A percentile compares a stretch with the other conserved stretches of the same genome.
These are phyloP conservation scores for Aulostomus chinensis DNA, from an alignment of 2,797 vertebrate genomes.

Conservation along the genomic window DNA sequence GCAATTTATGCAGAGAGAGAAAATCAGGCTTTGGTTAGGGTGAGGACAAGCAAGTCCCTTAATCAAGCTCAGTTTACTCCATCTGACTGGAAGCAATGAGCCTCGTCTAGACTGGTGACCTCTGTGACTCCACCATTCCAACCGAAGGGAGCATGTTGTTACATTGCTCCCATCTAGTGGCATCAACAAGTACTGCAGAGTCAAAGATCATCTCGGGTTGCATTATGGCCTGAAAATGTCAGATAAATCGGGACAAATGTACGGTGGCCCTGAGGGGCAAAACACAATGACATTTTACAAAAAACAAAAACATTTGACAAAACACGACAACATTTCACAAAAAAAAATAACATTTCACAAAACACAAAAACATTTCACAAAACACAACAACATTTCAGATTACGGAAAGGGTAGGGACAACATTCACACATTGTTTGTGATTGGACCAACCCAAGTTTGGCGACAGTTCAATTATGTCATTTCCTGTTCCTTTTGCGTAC, in stretches of 20 bases:
- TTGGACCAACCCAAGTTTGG: too few species aligned
- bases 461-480: too few species aligned
- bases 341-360: too few species aligned
- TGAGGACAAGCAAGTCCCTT: slow-evolving; percentile 31
- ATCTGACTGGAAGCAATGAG: slow-evolving; percentile 37
- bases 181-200: slow-evolving; percentile 11
- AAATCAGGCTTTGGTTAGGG: slow-evolving; percentile 25
- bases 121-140: slow-evolving; percentile 7
- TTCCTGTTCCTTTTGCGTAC: too few species aligned
- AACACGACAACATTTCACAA: too few species aligned
- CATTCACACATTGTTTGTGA: too few species aligned
- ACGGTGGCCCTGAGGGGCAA: too few species aligned
- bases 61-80: slow-evolving; percentile 15
- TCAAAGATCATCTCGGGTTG: neutral
- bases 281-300: too few species aligned
- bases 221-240: neutral
- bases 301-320: neutral
- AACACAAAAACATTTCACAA: too few species aligned
- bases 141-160: neutral
- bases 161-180: slow-evolving; percentile 73
- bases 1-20: slow-evolving; percentile 11
- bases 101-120: slow-evolving; percentile 63
- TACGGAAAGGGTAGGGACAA: too few species aligned
- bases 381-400: too few species aligned
- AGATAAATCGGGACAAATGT: too few species aligned